phyloP scores from a whole-genome alignment of 2,113 vertebrate species.

The Anas platyrhynchos region DNA sequence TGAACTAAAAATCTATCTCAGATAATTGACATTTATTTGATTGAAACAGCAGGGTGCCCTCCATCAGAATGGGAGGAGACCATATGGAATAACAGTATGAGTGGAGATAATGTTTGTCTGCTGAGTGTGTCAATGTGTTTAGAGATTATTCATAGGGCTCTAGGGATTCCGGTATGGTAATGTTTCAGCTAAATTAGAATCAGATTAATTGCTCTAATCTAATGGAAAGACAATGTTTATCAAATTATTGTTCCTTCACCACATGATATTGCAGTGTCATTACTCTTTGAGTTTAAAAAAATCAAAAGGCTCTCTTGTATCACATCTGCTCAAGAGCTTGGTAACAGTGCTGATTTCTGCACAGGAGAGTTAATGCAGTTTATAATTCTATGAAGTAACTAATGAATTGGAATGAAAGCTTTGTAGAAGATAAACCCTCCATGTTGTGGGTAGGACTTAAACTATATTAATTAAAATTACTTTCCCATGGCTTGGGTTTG shows the following conservation, averaged over 20 bases:
- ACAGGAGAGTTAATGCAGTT: conserved; percentile 45
- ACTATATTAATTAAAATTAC: conserved; percentile 53
- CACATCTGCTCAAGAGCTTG: conserved; percentile 80
- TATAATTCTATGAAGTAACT: conserved; percentile 73
- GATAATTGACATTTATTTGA: conserved; percentile 95
- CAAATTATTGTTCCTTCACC: conserved; percentile 87
- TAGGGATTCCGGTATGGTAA: conserved; percentile 83
- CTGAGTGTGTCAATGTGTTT: conserved; percentile 85
- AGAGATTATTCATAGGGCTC: conserved; percentile 86
- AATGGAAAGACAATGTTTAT: conserved; percentile 90
- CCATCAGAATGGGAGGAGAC: conserved; percentile 84
- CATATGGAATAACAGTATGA: conserved; percentile 88
- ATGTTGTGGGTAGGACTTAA: conserved; percentile 28
- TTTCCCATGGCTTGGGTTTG: neutral
- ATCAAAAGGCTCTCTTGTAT: conserved; percentile 79
- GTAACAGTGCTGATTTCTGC: conserved; percentile 64
- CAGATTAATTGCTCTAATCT: conserved; percentile 92
- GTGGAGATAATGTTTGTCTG: conserved; percentile 85
- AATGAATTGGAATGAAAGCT: conserved; percentile 77
- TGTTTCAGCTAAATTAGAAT: conserved; percentile 90
- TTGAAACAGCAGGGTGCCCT: conserved; percentile 88
- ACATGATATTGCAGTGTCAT: conserved; percentile 83
- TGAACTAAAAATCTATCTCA: conserved; percentile 85
- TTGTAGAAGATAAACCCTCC: conserved; percentile 68
- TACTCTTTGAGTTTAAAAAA: conserved; percentile 77